Percentiles rank a stretch among this genome's conserved stretches.
Evolutionary conservation across 1,140 invertebrate species (phyloP).

Genomic region (Idris sp.): DNA sequence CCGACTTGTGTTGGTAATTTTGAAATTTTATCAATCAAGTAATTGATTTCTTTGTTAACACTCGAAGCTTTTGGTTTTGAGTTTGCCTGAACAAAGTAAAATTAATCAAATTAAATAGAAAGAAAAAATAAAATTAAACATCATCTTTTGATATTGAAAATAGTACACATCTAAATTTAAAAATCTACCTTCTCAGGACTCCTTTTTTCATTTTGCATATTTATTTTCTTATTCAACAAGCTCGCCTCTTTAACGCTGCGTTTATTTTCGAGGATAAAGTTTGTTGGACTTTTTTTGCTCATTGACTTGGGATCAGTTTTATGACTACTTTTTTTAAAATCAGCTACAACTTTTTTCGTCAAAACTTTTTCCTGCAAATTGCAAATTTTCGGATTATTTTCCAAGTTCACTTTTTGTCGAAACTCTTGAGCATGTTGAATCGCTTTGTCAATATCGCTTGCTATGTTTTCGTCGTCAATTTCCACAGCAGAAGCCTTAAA

Average conservation of each 20-base stretch:
- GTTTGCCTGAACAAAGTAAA: too few species aligned
- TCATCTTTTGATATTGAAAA: not conserved
- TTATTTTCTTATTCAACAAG: constrained; percentile 26
- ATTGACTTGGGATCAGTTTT: not conserved
- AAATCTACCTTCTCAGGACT: not conserved
- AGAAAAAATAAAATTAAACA: not conserved
- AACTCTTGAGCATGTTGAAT: constrained; percentile 68
- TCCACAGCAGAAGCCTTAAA: constrained; percentile 45
- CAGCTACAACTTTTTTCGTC: not conserved
- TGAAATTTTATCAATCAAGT: constrained; percentile 34
- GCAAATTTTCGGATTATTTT: constrained; percentile 8
- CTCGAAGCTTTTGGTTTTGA: not conserved
- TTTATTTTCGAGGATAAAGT: constrained; percentile 70
- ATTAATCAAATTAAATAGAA: constrained; percentile 1
- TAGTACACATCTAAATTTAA: not conserved
- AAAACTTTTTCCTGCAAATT: constrained; percentile 29
- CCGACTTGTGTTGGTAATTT: constrained; percentile 8
- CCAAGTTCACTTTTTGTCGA: constrained; percentile 58
- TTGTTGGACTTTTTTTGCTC: constrained; percentile 47
- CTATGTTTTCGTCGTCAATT: constrained; percentile 63
- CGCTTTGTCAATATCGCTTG: constrained; percentile 65
- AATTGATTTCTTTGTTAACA: constrained; percentile 32
- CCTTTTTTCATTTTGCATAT: constrained; percentile 7
- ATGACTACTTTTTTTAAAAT: not conserved
- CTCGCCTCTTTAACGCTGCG: constrained; percentile 50